Evolutionary conservation across 2,113 vertebrate species (phyloP).

Genomic region (Leptodactylus fuscus): DNA sequence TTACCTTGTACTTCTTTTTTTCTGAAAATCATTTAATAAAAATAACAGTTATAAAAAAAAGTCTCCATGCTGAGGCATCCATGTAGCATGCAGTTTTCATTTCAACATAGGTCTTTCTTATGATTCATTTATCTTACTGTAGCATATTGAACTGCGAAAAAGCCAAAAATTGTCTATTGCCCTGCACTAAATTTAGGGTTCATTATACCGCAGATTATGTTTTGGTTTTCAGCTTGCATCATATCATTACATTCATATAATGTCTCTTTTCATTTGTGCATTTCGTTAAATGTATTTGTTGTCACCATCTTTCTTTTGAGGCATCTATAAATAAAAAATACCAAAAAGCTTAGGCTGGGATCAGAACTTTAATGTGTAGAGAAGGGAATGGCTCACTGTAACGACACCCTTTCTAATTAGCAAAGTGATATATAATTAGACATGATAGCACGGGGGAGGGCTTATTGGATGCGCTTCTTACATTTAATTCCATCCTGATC

Average conservation of each 20-base stretch:
- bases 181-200: too few relatives aligned
- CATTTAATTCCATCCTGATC: neutral
- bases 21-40: too few relatives aligned
- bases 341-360: neutral
- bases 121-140: too few relatives aligned
- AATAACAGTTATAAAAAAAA: too few relatives aligned
- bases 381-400: neutral
- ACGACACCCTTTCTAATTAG: neutral
- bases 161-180: too few relatives aligned
- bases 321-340: neutral
- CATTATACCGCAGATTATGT: too few relatives aligned
- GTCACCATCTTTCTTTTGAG: neutral
- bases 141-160: neutral
- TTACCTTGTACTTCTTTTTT: too few relatives aligned
- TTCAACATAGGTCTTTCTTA: neutral
- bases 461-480: neutral
- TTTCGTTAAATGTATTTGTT: neutral
- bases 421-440: constrained; percentile 29
- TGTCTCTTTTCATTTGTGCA: neutral
- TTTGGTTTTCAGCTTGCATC: too few relatives aligned
- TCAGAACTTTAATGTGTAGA: neutral
- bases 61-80: too few relatives aligned
- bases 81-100: too few relatives aligned
- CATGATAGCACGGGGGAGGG: neutral
- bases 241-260: too few relatives aligned